A percentile compares a stretch with the other conserved stretches of the same genome.
Evolutionary conservation across 2,797 vertebrate genomes (phyloP).

Genomic region (Epinephelus awoara): DNA sequence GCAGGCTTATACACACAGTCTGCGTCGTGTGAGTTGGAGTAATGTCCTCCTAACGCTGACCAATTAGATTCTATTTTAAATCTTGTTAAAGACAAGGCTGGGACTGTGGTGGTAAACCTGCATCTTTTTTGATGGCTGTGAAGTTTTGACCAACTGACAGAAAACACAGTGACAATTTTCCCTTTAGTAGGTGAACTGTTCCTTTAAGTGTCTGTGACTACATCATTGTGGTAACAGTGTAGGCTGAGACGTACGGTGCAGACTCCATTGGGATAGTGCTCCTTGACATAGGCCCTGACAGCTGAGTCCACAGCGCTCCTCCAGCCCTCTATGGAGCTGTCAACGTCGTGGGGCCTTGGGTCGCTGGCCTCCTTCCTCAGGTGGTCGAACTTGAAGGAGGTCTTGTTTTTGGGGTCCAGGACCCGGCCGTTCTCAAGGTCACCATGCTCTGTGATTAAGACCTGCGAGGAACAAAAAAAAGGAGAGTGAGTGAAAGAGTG

Average conservation of each 20-base stretch:
- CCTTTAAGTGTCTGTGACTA: too few relatives aligned
- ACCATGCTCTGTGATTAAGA: conserved; percentile 98
- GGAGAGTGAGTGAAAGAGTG: not conserved
- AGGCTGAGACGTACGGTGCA: conserved; percentile 89
- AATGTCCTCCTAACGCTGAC: too few relatives aligned
- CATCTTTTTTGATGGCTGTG: too few relatives aligned
- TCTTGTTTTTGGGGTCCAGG: conserved; percentile 96
- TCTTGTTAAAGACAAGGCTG: too few relatives aligned
- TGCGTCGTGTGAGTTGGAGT: too few relatives aligned
- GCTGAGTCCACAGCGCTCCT: conserved; percentile 92
- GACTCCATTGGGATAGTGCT: conserved; percentile 95
- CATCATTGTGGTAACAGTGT: not conserved
- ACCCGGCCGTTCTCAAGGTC: conserved; percentile 95
- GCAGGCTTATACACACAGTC: too few relatives aligned
- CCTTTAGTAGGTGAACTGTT: too few relatives aligned
- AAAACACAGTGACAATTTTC: too few relatives aligned
- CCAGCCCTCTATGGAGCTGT: conserved; percentile 93
- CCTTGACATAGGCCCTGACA: conserved; percentile 94
- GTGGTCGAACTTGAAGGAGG: conserved; percentile 97
- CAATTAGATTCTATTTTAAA: too few relatives aligned
- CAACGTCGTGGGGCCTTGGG: conserved; percentile 90
- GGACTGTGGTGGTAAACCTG: too few relatives aligned
- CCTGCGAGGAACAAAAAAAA: conserved; percentile 75
- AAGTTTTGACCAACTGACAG: too few relatives aligned
- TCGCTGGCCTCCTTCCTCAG: conserved; percentile 97